Conservation (phyloP, 2,113 vertebrate genomes). For the Mesocricetus auratus region DNA sequence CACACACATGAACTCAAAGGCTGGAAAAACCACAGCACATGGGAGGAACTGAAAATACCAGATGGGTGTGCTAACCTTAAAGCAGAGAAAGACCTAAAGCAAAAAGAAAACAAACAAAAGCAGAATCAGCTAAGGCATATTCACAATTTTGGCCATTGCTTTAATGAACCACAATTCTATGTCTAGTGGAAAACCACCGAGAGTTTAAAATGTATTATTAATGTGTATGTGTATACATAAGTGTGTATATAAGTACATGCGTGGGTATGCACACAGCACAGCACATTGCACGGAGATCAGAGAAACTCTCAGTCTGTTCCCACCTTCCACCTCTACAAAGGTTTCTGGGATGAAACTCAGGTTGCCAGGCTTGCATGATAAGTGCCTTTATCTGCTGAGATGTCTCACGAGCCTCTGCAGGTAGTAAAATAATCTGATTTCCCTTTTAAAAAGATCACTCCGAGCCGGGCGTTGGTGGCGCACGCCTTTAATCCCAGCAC, state of each 20-base stretch:
- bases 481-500: neutral
- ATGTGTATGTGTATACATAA: neutral
- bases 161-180: constrained; percentile 6
- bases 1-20: neutral
- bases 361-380: neutral
- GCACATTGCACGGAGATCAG: neutral
- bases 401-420: too few species aligned
- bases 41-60: neutral
- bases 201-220: neutral
- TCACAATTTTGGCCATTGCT: neutral
- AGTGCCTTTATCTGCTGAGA: neutral
- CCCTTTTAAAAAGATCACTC: constrained; percentile 25
- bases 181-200: neutral
- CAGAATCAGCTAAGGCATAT: neutral
- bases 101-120: neutral
- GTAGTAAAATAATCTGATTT: constrained; percentile 38
- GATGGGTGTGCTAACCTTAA: neutral
- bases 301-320: neutral
- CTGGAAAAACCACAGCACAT: neutral
- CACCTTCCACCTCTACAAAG: neutral
- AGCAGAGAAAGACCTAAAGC: neutral
- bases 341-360: neutral
- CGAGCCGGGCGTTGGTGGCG: neutral
- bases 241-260: neutral
- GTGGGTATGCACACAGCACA: neutral